Base-by-base conservation (phyloP, 2,888 invertebrate species). In the Norana najaformis region DNA sequence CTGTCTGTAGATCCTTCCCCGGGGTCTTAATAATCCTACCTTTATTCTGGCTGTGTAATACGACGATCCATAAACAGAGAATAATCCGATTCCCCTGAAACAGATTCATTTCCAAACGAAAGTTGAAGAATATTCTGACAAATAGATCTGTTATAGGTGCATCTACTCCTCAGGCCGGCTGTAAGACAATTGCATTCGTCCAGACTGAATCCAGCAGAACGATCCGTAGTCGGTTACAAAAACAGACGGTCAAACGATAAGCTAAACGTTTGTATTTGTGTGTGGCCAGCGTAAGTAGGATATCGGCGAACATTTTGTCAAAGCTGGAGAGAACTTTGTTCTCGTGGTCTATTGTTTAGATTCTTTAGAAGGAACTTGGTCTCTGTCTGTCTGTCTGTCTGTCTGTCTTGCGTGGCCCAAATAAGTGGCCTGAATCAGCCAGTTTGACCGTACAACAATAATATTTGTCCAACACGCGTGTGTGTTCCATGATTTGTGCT, bases 261-360 rank as follows among this genome's bases (percentile, higher is more conserved):
- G 30, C n/a, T n/a, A 69, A 5, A 2, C 69, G 6, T 69, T 11
- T 69, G 69, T 47, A 16, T 69, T n/a, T 69, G 69, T 8, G 11
- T n/a, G n/a, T n/a, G n/a, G n/a, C n/a, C n/a, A n/a, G n/a, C n/a
- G n/a, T n/a, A n/a, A n/a, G n/a, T n/a, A n/a, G n/a, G n/a, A n/a
- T n/a, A n/a, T n/a, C n/a, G n/a, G n/a, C n/a, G 69, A 69, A n/a
- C n/a, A n/a, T 69, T 69, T 69, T 69, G 69, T 69, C 69, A 69
- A 41, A n/a, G 69, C 69, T 8, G n/a, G 30, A 30, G 69, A 69
- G 69, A 69, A 69, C 69, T 69, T 69, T 69, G 69, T n/a, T 69
- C 69, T 8, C n/a, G 30, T 69, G 69, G n/a, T 16, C 69, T 53
- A 4, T 53, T 69, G 69, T 69, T 69, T 69, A 69, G 69, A 4